Evolutionary conservation across 1,140 invertebrate genomes (phyloP).

Genomic region (Euwallacea similis): DNA sequence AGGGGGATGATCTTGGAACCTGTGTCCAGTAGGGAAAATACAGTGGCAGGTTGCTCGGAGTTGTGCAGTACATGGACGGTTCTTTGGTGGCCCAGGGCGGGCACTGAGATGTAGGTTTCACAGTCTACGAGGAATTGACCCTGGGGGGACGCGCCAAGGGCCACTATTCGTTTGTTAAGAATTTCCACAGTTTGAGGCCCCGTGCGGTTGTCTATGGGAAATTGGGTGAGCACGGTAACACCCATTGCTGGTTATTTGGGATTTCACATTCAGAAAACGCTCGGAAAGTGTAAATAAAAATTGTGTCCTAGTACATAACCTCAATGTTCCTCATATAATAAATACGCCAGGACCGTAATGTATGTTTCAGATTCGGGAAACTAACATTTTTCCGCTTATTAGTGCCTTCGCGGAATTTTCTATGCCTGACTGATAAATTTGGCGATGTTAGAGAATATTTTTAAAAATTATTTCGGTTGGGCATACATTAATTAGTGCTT

Average conservation of each 20-base stretch:
- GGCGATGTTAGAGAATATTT: too few species aligned
- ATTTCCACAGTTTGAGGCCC: conserved; percentile 84
- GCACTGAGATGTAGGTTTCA: conserved; percentile 86
- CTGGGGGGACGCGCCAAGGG: conserved; percentile 81
- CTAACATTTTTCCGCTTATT: too few species aligned
- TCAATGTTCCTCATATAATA: too few species aligned
- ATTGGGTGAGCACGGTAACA: conserved; percentile 68
- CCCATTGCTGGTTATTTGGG: conserved; percentile 43
- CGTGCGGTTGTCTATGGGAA: conserved; percentile 83
- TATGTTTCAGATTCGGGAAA: too few species aligned
- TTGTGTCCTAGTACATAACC: too few species aligned
- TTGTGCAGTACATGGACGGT: conserved; percentile 91
- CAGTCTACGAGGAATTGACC: conserved; percentile 94
- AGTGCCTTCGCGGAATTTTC: too few species aligned
- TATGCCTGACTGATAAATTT: too few species aligned
- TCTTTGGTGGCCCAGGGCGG: conserved; percentile 70
- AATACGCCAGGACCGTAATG: too few species aligned
- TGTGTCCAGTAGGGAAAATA: conserved; percentile 89
- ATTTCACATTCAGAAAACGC: too few species aligned
- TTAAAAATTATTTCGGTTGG: too few species aligned
- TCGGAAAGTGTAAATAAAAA: too few species aligned
- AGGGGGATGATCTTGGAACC: conserved; percentile 82
- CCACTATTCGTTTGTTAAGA: conserved; percentile 80
- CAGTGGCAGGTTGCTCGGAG: conserved; percentile 91
- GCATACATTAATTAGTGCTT: too few species aligned